These are phyloP conservation scores for Synanthedon myopaeformis DNA, from an alignment of 2,888 invertebrate species.

Conservation along the genomic window DNA sequence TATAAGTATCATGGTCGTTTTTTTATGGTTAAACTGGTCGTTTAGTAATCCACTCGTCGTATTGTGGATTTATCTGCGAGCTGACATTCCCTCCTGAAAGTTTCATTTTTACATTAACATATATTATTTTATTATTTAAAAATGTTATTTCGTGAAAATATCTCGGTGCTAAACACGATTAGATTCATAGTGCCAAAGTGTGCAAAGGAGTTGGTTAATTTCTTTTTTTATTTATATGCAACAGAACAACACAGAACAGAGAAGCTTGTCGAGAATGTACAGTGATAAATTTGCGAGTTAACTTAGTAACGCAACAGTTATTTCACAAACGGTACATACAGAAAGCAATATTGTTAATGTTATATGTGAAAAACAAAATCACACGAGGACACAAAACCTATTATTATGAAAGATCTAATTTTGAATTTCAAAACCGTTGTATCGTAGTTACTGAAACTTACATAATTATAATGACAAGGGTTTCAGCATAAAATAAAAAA, in stretches of 20 bases:
- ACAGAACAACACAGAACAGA: not conserved
- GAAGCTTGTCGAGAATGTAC: not conserved
- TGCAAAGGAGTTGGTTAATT: too few species aligned
- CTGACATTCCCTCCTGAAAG: constrained; percentile 62
- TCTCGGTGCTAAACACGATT: not conserved
- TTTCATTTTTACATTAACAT: constrained; percentile 1
- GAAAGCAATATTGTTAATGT: not conserved
- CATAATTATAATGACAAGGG: too few species aligned
- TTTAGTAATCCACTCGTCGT: not conserved
- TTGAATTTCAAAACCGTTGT: too few species aligned
- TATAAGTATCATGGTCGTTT: constrained; percentile 5
- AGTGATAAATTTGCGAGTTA: not conserved
- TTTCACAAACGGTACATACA: not conserved
- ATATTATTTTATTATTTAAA: constrained; percentile 11
- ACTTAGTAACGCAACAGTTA: not conserved
- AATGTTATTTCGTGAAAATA: not conserved
- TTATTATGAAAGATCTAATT: too few species aligned
- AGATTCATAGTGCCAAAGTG: not conserved
- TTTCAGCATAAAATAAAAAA: too few species aligned
- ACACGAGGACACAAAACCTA: too few species aligned
- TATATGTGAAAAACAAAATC: too few species aligned
- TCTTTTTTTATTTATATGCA: not conserved
- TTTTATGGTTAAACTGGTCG: constrained; percentile 1
- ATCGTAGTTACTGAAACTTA: too few species aligned
- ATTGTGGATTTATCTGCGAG: constrained; percentile 31